A percentile compares a stretch with the other conserved stretches of the same genome.
Conservation (phyloP, 2,888 invertebrate genomes). For the Rhingia rostrata region DNA sequence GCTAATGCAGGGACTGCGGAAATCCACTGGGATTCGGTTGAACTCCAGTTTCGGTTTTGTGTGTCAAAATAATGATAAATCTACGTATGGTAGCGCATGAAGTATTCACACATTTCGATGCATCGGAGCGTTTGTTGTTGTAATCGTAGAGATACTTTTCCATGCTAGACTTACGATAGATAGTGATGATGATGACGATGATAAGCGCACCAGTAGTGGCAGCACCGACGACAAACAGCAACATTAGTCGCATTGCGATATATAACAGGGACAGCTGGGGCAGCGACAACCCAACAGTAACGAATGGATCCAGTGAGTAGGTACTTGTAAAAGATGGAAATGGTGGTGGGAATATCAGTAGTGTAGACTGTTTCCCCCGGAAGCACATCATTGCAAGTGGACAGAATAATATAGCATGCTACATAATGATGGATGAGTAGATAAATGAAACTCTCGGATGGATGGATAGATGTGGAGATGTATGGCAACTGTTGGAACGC, state of each 20-base stretch:
- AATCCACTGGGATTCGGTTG: conserved; percentile 38
- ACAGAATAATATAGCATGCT: conserved; percentile 23
- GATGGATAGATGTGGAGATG: conserved; percentile 5
- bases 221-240: conserved; percentile 53
- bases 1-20: conserved; percentile 25
- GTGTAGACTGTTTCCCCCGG: conserved; percentile 22
- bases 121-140: not conserved
- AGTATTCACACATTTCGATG: conserved; percentile 46
- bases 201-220: conserved; percentile 49
- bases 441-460: conserved; percentile 27
- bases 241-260: conserved; percentile 63
- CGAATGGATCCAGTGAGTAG: conserved; percentile 42
- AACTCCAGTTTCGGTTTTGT: conserved; percentile 29
- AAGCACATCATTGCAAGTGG: conserved; percentile 50
- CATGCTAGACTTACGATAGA: conserved; percentile 47
- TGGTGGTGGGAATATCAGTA: conserved; percentile 9
- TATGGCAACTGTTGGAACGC: not conserved
- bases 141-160: not conserved
- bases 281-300: conserved; percentile 30
- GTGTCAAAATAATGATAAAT: conserved; percentile 61
- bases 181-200: conserved; percentile 57
- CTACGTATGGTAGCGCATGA: conserved; percentile 44
- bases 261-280: conserved; percentile 34
- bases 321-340: conserved; percentile 9
- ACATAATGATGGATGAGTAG: conserved; percentile 41